phyloP scores from a whole-genome alignment of 2,797 vertebrate species.

The Cynodonichthys magdalenae region DNA sequence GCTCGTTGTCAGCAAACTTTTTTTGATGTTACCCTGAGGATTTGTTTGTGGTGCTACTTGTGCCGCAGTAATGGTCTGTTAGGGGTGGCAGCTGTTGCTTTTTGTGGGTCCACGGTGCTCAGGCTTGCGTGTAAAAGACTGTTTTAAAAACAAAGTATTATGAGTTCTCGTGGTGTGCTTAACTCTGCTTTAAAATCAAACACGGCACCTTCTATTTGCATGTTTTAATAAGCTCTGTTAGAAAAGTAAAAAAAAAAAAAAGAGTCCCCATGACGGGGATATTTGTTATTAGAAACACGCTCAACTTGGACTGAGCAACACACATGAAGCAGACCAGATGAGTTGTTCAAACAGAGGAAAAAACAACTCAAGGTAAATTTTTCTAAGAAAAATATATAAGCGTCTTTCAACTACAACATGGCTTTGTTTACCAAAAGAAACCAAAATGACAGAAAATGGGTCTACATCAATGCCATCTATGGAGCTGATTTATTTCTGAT shows the following conservation, averaged over 20 bases:
- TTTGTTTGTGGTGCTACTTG: conserved; percentile 55
- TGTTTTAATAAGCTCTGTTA: neutral
- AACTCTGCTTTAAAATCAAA: neutral
- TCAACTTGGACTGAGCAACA: neutral
- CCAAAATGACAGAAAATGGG: no score
- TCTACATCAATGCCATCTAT: no score
- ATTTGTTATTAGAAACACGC: neutral
- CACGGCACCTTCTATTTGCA: neutral
- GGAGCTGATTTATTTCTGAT: no score
- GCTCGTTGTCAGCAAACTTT: conserved; percentile 64
- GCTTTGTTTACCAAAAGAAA: no score
- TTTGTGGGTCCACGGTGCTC: conserved; percentile 14
- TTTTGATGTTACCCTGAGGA: conserved; percentile 61
- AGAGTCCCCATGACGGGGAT: neutral
- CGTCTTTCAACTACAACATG: no score
- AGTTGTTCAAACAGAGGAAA: neutral
- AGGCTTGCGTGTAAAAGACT: neutral
- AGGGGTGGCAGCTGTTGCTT: conserved; percentile 53
- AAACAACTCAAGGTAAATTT: no score
- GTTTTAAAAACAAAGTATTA: conserved; percentile 10
- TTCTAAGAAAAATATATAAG: no score
- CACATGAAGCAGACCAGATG: neutral
- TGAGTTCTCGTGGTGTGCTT: conserved; percentile 2
- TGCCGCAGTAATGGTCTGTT: conserved; percentile 57
- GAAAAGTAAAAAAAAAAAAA: neutral